Conservation (phyloP, 2,888 invertebrate species). For the Lochmaea capreae region DNA sequence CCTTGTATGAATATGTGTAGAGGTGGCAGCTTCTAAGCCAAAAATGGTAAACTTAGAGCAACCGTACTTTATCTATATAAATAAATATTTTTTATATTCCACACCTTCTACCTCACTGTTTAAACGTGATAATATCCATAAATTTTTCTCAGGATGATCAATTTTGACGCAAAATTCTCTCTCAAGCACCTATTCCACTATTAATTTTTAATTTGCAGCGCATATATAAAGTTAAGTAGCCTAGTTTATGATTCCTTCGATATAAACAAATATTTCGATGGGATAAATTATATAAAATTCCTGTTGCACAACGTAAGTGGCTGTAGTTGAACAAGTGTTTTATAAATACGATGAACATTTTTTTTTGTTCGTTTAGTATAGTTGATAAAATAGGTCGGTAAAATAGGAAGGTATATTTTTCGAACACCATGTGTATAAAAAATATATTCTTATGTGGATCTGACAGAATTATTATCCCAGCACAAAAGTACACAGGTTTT, state of each 20-base stretch:
- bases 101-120: background rate
- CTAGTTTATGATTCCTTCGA: constrained; percentile 22
- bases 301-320: constrained; percentile 24
- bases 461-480: too few relatives aligned
- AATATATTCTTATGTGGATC: background rate
- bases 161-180: constrained; percentile 48
- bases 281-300: constrained; percentile 22
- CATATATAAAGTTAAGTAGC: constrained; percentile 30
- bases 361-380: background rate
- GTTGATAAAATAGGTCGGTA: too few relatives aligned
- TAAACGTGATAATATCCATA: constrained; percentile 45
- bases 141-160: constrained; percentile 47
- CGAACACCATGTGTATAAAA: background rate
- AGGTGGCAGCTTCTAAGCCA: too few relatives aligned
- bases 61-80: too few relatives aligned
- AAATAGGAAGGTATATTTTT: background rate
- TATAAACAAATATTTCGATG: constrained; percentile 33
- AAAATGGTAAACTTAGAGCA: too few relatives aligned
- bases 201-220: constrained; percentile 41
- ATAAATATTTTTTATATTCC: too few relatives aligned
- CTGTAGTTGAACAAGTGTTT: constrained; percentile 5
- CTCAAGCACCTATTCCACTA: constrained; percentile 44
- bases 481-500: too few relatives aligned
- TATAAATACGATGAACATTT: constrained; percentile 1
- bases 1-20: too few relatives aligned